Base-by-base conservation (phyloP, 2,888 invertebrate species). In the Neelides folsomi region DNA sequence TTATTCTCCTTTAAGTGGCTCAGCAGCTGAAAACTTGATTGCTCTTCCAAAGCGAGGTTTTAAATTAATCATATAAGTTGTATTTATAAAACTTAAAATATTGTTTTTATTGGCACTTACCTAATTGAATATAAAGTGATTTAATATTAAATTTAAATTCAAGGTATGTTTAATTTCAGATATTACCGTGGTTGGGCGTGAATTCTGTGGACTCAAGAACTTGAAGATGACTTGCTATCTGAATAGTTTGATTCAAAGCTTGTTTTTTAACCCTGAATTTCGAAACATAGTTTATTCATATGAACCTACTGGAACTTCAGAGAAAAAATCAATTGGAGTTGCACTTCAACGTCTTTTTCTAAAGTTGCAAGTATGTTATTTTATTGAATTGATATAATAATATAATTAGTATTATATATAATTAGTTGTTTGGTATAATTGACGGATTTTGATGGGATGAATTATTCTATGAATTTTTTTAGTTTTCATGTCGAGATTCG, bases 211-310 rank as follows among this genome's bases (percentile, higher is more conserved):
- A 36, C 73, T 88, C 47, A 86, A 87, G 8, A 88, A 88, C 70
- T 86, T 88, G 70, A 88, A 88, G 1, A 90, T 89, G 88, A 90
- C 89, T 0, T 90, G 90, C 68, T 90, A 90, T 69, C 74, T 90
- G 53, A 90, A 90, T 72, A 87, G 87, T 71, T 73, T 90, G 43
- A 73, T 90, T 19, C 90, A 90, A 72, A 84, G 88, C 0, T 73
- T 90, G 5, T 90, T 78, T 67, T 90, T 90, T 87, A 90, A 89
- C 1, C 90, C 90, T 1, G 89, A 90, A 71, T 90, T 90, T 69
- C 76, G 89, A 38, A 90, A 90, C 72, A 85, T 86, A 2, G 71
- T 90, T 36, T 89, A 89, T 69, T 27, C 38, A 5, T 47, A 56
- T 34, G 50, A 56, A 20, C 27, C 41, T 9, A 80, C 81, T 66